Evolutionary conservation across 2,888 invertebrate genomes (phyloP), one percentile per base, ranked within the genome.

Genomic region (Isoperla grammatica): DNA sequence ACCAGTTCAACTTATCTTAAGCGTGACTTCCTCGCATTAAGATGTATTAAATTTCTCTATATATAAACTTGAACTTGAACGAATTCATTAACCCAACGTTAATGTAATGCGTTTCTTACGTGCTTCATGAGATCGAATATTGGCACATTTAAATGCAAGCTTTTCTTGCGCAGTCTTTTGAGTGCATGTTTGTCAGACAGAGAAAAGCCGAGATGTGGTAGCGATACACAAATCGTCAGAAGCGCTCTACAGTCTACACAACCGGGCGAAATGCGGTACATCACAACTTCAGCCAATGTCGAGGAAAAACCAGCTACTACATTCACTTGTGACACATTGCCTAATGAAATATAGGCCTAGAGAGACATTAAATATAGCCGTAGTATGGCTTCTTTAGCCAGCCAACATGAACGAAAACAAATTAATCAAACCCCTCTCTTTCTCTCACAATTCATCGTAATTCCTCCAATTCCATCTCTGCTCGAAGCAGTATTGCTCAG

Each of bases 321-420:
- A 53, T 53, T 53, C 53, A 53, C 57, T 35, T 23, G 46, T 37
- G 57, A 49, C 49, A 62, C 57, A 54, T 50, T 46, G 48, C 42
- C 11, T 59, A 59, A 59, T 61, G 56, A 62, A 59, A 62, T 60
- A 62, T 60, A 46, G 39, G 45, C 53, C 42, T 46, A 50, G 56
- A 54, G 49, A 40, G 40, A 54, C 23, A 54, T 53, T 48, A 54
- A 60, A 58, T 59, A 54, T 63, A 59, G 59, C 39, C 43, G 56
- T 15, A 50, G 37, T 40, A 40, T 56, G 55, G 61, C 46, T 57
- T 59, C 59, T 53, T 40, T 46, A 57, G 48, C 23, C 61, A 57
- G 61, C 61, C 56, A 56, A 55, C 59, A 29, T 56, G 61, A 63
- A 61, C 63, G 59, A 63, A 63, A 63, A 63, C 63, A 61, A 61